Evolutionary conservation across 2,797 vertebrate species (phyloP).

Genomic region (Lacerta viridis): DNA sequence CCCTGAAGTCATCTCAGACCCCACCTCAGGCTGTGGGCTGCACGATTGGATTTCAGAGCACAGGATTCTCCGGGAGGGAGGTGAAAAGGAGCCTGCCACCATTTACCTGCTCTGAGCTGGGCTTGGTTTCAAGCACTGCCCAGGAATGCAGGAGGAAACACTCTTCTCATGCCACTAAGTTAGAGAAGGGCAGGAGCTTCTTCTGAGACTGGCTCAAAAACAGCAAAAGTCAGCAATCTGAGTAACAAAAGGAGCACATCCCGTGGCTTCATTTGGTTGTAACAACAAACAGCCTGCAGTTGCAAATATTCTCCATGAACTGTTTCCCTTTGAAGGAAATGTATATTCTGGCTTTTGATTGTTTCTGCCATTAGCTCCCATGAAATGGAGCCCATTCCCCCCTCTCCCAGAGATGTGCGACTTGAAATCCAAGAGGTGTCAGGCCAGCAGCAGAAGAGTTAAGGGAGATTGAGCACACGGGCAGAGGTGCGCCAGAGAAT

Average conservation of each 20-base stretch:
- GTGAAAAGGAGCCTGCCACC: conserved; percentile 25
- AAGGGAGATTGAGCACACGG: conserved; percentile 46
- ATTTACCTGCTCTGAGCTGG: conserved; percentile 60
- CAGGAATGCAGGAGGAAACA: conserved; percentile 47
- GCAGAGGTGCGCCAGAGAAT: conserved; percentile 42
- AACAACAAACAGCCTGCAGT: background rate
- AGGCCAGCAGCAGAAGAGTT: background rate
- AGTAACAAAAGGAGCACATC: background rate
- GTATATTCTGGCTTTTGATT: conserved; percentile 17
- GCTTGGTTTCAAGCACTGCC: conserved; percentile 52
- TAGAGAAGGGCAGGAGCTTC: conserved; percentile 59
- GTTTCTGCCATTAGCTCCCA: conserved; percentile 17
- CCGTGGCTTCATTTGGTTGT: background rate
- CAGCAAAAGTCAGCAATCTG: conserved; percentile 25
- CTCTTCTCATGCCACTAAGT: conserved; percentile 60
- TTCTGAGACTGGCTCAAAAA: conserved; percentile 18
- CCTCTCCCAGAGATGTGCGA: conserved; percentile 21
- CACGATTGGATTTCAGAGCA: conserved; percentile 75
- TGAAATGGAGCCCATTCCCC: conserved; percentile 16
- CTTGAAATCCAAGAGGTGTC: conserved; percentile 26
- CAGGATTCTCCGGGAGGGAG: conserved; percentile 70
- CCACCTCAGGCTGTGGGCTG: conserved; percentile 73
- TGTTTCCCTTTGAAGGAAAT: background rate
- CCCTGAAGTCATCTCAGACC: conserved; percentile 80
- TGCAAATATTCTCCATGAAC: conserved; percentile 6